Conservation (phyloP, 2,888 invertebrate species). For the Dynastes tityus region DNA sequence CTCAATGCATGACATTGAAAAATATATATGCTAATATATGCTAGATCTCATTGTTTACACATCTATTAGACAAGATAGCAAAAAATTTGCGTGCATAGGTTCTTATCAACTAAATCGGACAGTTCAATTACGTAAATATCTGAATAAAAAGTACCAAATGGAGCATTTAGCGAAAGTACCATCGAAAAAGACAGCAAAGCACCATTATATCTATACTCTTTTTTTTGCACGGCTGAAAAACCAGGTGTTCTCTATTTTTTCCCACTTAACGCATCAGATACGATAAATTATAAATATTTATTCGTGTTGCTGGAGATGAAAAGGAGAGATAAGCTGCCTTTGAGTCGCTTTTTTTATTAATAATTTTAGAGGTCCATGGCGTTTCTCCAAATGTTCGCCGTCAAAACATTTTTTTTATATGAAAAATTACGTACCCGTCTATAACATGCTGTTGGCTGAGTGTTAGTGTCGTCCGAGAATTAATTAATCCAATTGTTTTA, state of each 20-base stretch:
- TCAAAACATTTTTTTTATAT: not conserved
- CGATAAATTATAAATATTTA: slow-evolving; percentile 31
- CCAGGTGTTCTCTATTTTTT: slow-evolving; percentile 18
- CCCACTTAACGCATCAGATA: slow-evolving; percentile 3
- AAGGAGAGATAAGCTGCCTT: slow-evolving; percentile 13
- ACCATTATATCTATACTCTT: not conserved
- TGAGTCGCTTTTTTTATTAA: not conserved
- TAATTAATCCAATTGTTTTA: slow-evolving; percentile 19
- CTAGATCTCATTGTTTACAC: too few relatives aligned
- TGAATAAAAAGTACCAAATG: not conserved
- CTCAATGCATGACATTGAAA: too few relatives aligned
- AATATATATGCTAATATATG: too few relatives aligned
- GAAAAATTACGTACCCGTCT: slow-evolving; percentile 2
- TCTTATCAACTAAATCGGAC: not conserved
- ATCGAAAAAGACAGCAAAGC: not conserved
- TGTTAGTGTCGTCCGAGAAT: not conserved
- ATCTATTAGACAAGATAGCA: too few relatives aligned
- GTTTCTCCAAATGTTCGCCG: slow-evolving; percentile 15
- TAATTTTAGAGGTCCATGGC: slow-evolving; percentile 12
- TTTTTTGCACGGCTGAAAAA: not conserved
- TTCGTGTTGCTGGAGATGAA: slow-evolving; percentile 10
- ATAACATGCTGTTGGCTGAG: not conserved
- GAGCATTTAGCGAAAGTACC: not conserved
- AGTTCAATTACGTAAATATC: not conserved
- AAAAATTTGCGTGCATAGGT: not conserved